Conservation (phyloP, 2,888 invertebrate species). For the Rhagonycha fulva region DNA sequence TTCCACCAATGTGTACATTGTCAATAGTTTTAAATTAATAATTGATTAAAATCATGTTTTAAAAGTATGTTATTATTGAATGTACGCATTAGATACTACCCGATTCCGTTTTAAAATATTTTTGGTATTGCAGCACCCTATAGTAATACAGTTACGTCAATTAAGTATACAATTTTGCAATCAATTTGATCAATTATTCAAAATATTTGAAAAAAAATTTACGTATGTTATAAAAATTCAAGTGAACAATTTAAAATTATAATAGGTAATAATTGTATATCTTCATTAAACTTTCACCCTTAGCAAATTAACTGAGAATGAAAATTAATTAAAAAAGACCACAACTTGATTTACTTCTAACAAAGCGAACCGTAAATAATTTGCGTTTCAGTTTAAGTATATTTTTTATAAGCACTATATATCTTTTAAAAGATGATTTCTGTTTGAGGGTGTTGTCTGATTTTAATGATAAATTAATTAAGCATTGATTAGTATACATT, state of each 20-base stretch:
- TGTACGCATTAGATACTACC: no score
- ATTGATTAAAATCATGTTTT: no score
- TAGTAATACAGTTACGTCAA: no score
- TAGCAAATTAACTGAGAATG: not conserved
- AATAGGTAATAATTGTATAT: not conserved
- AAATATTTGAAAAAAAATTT: not conserved
- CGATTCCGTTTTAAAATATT: no score
- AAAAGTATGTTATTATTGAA: no score
- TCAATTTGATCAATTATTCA: not conserved
- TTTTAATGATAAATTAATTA: no score
- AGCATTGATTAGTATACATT: no score
- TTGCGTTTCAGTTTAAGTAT: not conserved
- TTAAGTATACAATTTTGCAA: no score
- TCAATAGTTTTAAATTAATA: no score
- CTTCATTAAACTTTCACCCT: not conserved
- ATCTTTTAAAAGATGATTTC: not conserved
- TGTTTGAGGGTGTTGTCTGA: not conserved
- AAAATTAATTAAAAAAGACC: not conserved
- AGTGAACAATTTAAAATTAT: not conserved
- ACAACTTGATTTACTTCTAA: not conserved
- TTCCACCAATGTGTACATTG: no score
- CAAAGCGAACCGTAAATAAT: not conserved
- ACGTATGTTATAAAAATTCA: not conserved
- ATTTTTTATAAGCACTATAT: not conserved
- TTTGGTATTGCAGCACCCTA: no score